Evolutionary conservation across 2,797 vertebrate genomes (phyloP).

Genomic region (Micrastur ruficollis): DNA sequence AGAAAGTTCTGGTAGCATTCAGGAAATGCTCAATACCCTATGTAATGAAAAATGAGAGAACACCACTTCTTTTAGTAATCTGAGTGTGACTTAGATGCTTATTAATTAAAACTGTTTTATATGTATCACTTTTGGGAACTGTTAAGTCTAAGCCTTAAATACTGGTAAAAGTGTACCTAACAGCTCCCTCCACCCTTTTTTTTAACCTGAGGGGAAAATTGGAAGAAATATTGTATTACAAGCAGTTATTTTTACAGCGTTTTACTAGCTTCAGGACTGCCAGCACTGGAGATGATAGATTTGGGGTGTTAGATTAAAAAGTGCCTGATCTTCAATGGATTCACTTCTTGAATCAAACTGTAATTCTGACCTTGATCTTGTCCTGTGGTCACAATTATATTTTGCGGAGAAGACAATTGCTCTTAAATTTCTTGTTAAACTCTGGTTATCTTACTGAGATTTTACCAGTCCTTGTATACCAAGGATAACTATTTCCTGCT

Average conservation of each 20-base stretch:
- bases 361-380: not conserved
- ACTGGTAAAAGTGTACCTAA: not conserved
- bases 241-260: not conserved
- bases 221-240: not conserved
- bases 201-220: not conserved
- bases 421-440: not conserved
- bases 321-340: not conserved
- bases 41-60: not conserved
- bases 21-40: not conserved
- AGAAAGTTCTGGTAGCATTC: not conserved
- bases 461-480: not conserved
- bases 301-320: not conserved
- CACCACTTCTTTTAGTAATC: not conserved
- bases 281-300: not conserved
- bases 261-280: not conserved
- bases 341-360: not conserved
- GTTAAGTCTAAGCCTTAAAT: not conserved
- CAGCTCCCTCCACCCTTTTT: accelerated
- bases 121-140: not conserved
- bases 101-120: not conserved
- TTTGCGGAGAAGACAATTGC: not conserved
- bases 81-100: not conserved
- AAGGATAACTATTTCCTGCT: not conserved
- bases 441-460: not conserved
- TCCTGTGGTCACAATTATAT: not conserved